Base-by-base conservation (phyloP, 2,888 invertebrate species). In the Stomorhina lunata region DNA sequence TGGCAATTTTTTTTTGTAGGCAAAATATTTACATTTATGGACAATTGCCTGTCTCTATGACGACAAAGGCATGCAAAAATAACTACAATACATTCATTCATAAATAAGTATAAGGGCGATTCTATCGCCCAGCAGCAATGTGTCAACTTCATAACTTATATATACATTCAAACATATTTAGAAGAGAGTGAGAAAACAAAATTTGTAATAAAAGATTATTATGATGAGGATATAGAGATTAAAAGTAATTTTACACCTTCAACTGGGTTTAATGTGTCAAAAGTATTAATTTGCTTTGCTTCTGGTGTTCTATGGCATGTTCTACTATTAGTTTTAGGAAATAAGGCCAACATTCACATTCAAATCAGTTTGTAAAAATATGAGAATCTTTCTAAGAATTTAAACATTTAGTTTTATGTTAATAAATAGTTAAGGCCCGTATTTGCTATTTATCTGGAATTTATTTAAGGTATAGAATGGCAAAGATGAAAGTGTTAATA, bases 211-310 rank as follows among this genome's bases (percentile, higher is more conserved):
- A 22, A 68, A 71, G 75, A 75, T 69, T 71, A 66, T 53, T 48
- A 15, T 65, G 69, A 79, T 61, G 69, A 75, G 48, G 75, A 75
- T 50, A 59, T 32, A 82, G 75, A 75, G 75, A 82, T 82, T 82
- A 82, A 82, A 61, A 61, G 82, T 79, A 82, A 82, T 79, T 82
- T 82, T 66, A 82, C 71, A 82, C 82, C 79, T 82, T 82, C 66
- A 53, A 55, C 40, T 15, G 66, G 59, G 57, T 45, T 76, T 71
- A 76, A 29, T 32, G 43, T 79, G 53, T 76, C 79, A 66, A 71
- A 71, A 20, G 45, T 53, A 59, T 55, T 63, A n/a, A 2, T 20
- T 59, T 71, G 9, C 17, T 43, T 43, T 10, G 2, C 2, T 55
- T 29, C 7, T 34, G 27, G 3, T 50, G 29, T 34, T 12, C 32